Evolutionary conservation across 2,797 vertebrate genomes (phyloP), one percentile per base, ranked within the genome.

Genomic region (Lacerta bilineata): DNA sequence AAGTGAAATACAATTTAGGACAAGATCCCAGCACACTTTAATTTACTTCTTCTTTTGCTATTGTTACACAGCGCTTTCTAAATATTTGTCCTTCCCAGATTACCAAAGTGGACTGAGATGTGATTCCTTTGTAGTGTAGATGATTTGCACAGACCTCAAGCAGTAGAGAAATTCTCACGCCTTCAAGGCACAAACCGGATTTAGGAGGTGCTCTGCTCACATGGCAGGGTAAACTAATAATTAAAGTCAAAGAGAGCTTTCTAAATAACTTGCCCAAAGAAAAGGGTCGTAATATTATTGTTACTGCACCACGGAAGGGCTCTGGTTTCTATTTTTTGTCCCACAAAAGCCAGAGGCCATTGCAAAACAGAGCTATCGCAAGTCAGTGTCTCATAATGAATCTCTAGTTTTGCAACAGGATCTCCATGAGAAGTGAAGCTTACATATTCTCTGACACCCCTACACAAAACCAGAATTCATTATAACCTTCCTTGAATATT

Each of bases 81-180:
- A 98, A 98, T 98, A 98, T 98, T 97, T 98, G 98, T 97, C 97
- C 97, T 98, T 98, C 98, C 98, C 98, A 98, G 98, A 97, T 97
- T 93, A 94, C 93, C 92, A 92, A 95, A 94, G 95, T 91, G 93
- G 95, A 95, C 95, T 89, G 92, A 95, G 94, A 89, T 17, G 0
- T 78, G 33, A 78, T 77, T 93, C 92, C 96, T 97, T 96, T 96
- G 96, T 95, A 93, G 93, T 92, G 92, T 88, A 91, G 95, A 96
- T 92, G 91, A 95, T 90, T 93, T 94, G 85, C 90, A 94, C 64
- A 95, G 85, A 85, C 71, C 87, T 93, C 88, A 92, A 94, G 90
- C 17, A 93, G 89, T 46, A 74, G 75, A 92, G 92, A 95, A 96
- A 94, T 95, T 96, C 96, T 97, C 97, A 96, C 64, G 91, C 92